Base-by-base conservation (phyloP, 2,797 vertebrate species). In the Sebastes vulpes region DNA sequence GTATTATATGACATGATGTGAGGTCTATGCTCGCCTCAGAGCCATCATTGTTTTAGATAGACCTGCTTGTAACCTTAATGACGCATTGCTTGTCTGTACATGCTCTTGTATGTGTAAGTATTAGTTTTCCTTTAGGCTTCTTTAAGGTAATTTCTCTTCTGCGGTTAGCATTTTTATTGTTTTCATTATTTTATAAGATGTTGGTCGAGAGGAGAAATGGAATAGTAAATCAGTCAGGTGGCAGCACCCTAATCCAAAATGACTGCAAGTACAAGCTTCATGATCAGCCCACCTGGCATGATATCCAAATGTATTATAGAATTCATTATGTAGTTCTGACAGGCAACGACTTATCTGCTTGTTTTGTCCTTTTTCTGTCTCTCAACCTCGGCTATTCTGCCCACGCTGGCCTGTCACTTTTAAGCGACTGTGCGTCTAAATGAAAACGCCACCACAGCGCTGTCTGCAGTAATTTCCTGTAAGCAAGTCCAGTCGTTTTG, bases 401-500 rank as follows among this genome's bases (percentile, higher is more conserved):
- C 79, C 77, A 79, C 75, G 25, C 29, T 61, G 53, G 12, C 31
- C 50, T 67, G 71, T 29, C 66, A 54, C 28, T 65, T 42, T 61
- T 23, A 50, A 32, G 69, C 58, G 63, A 57, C 7, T 20, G 28
- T 60, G 70, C 26, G 12, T 65, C 61, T 69, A 83, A 88, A 84
- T 86, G 63, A 84, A 86, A 89, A 75, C 57, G 9, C 54, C 60
- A 57, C 32, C 46, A 21, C 64, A 4, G 9, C 29, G 71, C 77
- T 57, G 75, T 25, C 79, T 65, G 18, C 77, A 75, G 14, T 53
- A 5, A 84, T 81, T 85, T 86, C 60, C 83, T 75, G 68, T 50
- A 50, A 67, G 57, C 72, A 63, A 53, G 42, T 56, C 71, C 61
- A 74, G 46, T 67, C 42, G 79, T 81, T 83, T 78, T 42, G 42